These are phyloP conservation scores for Bicyclus anynana DNA, from an alignment of 1,140 invertebrate species.

Conservation along the genomic window DNA sequence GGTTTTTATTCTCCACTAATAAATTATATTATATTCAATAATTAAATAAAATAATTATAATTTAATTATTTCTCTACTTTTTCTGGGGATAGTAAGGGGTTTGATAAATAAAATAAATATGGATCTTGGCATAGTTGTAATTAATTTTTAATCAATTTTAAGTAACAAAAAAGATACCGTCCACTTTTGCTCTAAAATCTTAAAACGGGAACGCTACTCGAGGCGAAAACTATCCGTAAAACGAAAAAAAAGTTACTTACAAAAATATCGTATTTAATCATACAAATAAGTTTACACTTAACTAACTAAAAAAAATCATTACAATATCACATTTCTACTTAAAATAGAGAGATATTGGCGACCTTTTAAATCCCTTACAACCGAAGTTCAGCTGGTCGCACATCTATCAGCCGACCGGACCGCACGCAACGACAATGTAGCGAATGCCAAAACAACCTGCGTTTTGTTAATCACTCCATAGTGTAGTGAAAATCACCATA, in stretches of 20 bases:
- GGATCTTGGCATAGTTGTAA: constrained; percentile 74
- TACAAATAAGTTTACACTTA: constrained; percentile 72
- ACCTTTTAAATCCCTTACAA: constrained; percentile 51
- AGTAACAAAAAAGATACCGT: constrained; percentile 74
- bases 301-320: constrained; percentile 62
- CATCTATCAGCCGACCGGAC: neutral
- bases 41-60: no score
- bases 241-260: constrained; percentile 67
- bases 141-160: constrained; percentile 76
- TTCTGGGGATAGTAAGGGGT: neutral
- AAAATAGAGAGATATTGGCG: constrained; percentile 75
- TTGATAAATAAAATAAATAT: constrained; percentile 49
- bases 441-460: no score
- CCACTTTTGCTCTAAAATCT: constrained; percentile 65
- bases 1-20: no score
- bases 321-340: constrained; percentile 77
- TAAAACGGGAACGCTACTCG: constrained; percentile 64
- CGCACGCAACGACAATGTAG: neutral
- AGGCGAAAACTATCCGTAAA: constrained; percentile 69
- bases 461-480: no score
- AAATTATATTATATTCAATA: no score
- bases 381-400: constrained; percentile 25
- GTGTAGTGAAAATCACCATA: no score
- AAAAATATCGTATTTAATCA: constrained; percentile 72
- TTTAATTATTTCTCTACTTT: neutral